Percentiles rank a stretch among this genome's conserved stretches.
These are phyloP conservation scores for Centruroides sculpturatus DNA, from an alignment of 1,140 invertebrate species.

Conservation along the genomic window DNA sequence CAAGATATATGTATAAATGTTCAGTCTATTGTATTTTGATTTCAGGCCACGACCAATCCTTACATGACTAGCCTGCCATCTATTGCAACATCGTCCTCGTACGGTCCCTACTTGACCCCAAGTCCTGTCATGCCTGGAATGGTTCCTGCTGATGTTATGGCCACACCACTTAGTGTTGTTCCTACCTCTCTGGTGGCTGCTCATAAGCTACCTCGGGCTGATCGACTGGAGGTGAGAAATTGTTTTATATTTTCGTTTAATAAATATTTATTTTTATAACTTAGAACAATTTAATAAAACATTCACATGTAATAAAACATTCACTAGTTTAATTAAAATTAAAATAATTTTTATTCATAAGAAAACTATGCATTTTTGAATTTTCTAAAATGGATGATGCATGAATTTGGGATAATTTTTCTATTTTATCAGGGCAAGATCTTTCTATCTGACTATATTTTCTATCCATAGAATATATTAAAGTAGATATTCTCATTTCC, in stretches of 20 bases:
- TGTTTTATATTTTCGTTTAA: not conserved
- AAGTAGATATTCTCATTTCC: too few species aligned
- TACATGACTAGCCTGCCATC: constrained; percentile 48
- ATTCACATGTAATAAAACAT: not conserved
- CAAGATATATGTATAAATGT: too few species aligned
- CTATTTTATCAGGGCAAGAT: too few species aligned
- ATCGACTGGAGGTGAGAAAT: constrained; percentile 76
- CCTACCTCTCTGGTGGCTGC: constrained; percentile 27
- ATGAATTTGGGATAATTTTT: too few species aligned
- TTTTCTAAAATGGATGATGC: too few species aligned
- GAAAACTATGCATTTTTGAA: too few species aligned
- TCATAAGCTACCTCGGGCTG: constrained; percentile 85
- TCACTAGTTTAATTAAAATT: not conserved
- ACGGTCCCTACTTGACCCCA: constrained; percentile 61
- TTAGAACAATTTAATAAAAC: not conserved
- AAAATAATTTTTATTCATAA: too few species aligned
- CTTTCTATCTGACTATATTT: too few species aligned
- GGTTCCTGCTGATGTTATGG: constrained; percentile 10
- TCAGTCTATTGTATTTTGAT: not conserved
- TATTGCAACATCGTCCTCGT: constrained; percentile 50
- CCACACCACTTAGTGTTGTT: constrained; percentile 29
- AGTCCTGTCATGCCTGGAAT: constrained; percentile 13
- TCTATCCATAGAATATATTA: too few species aligned
- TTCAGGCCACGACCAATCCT: constrained; percentile 55
- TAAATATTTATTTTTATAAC: not conserved